phyloP scores from a whole-genome alignment of 92 coral and sea anemone species.

The Plumapathes pennacea region DNA sequence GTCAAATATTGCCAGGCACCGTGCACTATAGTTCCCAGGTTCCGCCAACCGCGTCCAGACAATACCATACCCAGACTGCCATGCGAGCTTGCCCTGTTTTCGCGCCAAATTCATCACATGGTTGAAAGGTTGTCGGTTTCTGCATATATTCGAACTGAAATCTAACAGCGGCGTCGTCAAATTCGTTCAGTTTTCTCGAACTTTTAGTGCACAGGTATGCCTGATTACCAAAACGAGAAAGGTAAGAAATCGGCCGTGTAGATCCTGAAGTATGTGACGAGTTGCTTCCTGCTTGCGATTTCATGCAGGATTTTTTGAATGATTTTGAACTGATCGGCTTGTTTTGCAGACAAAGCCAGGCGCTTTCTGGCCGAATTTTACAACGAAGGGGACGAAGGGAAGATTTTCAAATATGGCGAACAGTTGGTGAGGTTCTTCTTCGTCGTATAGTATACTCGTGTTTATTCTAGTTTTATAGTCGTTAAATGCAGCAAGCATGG shows the following conservation, averaged over 20 bases:
- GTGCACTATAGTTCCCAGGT: no score
- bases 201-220: conserved; percentile 39
- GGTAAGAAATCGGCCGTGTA: conserved; percentile 35
- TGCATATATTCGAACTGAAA: no score
- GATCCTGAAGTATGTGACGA: background rate
- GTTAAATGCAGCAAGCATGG: no score
- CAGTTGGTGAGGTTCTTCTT: conserved; percentile 68
- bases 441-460: no score
- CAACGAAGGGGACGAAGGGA: conserved; percentile 83
- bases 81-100: conserved; percentile 51
- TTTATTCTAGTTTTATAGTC: no score
- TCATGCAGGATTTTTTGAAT: background rate
- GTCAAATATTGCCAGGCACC: no score
- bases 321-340: background rate
- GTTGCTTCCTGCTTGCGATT: no score
- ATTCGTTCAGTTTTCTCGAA: conserved; percentile 1
- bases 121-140: conserved; percentile 4
- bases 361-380: conserved; percentile 97
- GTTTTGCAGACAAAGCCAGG: conserved; percentile 80
- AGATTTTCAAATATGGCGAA: conserved; percentile 92
- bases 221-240: conserved; percentile 83
- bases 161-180: no score
- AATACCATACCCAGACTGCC: conserved; percentile 63
- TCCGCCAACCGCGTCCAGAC: no score
- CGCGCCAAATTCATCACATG: conserved; percentile 99